Evolutionary conservation across 2,797 vertebrate species (phyloP), one percentile per base, ranked within the genome.

Genomic region (Muscicapa striata): DNA sequence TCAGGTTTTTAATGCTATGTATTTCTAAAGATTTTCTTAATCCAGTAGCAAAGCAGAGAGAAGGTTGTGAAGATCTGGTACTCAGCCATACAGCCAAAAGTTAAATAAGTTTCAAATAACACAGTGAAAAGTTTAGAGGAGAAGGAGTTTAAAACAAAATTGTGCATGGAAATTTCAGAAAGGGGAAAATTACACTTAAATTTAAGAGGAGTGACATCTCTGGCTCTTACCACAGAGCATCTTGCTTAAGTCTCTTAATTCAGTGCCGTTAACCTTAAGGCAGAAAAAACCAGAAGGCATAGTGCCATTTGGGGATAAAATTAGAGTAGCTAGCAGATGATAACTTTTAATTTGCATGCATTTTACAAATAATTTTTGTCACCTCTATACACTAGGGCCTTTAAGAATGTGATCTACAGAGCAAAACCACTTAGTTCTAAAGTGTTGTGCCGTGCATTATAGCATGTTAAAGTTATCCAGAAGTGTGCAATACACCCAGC

Each of bases 241-340:
- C 89, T 93, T 92, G 82, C 66, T 93, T 78, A 87, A 83, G 46
- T 86, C 24, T 91, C 43, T 87, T 93, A 92, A 82, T 87, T 92
- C 0, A 0, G 16, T 66, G 36, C 29, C 59, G 69, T 89, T 89
- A 94, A 92, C 66, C 79, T 95, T 81, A 85, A 81, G 73, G 69
- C 43, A 70, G 66, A 38, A 90, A 78, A 91, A 81, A 84, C 0
- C 22, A 81, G 48, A 90, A 91, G 74, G 74, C 72, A 83, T 11
- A 32, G 26, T 67, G 72, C 72, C 78, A 75, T 83, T 87, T 94
- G 68, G 84, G 84, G 81, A 89, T 74, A 82, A 89, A 91, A 87
- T 87, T 64, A 57, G 94, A 89, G 74, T 62, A 70, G 21, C 46
- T 92, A 93, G 43, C 79, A 85, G 81, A 92, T 87, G 75, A 95